Conservation (phyloP, 2,113 vertebrate species). For the Psittacula cyanocephala region DNA sequence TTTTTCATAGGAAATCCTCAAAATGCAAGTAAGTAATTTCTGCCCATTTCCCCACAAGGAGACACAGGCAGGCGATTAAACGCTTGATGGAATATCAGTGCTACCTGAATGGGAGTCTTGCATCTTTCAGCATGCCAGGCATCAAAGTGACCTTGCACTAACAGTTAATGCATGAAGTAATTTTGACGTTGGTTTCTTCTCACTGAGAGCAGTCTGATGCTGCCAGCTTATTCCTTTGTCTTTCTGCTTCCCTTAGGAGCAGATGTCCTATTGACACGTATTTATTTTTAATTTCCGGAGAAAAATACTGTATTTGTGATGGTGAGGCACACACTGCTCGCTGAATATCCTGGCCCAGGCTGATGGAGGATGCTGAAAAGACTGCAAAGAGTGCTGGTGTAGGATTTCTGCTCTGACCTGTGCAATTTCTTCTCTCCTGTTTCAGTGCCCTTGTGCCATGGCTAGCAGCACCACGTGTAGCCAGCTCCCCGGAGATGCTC, state of each 20-base stretch:
- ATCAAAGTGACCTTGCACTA: not conserved
- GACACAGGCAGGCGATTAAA: not conserved
- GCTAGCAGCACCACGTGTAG: not conserved
- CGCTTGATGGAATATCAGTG: not conserved
- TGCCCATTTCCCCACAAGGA: not conserved
- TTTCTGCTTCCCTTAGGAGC: not conserved
- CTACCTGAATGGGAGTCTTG: not conserved
- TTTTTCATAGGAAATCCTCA: not conserved
- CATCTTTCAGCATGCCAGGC: not conserved
- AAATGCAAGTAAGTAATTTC: not conserved
- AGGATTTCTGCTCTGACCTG: not conserved
- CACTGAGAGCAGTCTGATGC: not conserved
- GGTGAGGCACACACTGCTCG: rapidly evolving
- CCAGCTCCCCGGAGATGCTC: not conserved
- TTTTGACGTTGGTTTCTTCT: not conserved
- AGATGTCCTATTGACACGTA: not conserved
- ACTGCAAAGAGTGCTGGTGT: not conserved
- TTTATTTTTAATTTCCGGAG: not conserved
- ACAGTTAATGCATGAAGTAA: not conserved
- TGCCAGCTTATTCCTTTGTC: not conserved
- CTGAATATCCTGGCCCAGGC: not conserved
- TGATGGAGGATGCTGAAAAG: not conserved
- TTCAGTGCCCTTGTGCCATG: not conserved
- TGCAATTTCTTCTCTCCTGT: not conserved
- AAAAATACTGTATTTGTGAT: not conserved